phyloP scores from a whole-genome alignment of 2,113 vertebrate species.

The Pipa parva region DNA sequence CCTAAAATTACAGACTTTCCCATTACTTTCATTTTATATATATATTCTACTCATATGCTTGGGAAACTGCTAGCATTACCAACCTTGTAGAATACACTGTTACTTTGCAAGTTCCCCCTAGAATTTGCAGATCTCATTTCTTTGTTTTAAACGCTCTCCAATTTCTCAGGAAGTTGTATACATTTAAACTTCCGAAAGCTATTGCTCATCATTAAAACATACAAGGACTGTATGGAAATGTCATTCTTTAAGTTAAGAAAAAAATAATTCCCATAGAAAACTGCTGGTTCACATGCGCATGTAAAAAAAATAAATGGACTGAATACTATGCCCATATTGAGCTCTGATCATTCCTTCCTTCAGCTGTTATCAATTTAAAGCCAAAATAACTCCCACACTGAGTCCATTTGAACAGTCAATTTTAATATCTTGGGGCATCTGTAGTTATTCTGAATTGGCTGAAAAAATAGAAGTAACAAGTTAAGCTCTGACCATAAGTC shows the following conservation, averaged over 20 bases:
- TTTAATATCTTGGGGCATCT: constrained; percentile 92
- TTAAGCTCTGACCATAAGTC: constrained; percentile 92
- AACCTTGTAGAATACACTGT: constrained; percentile 72
- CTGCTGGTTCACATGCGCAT: constrained; percentile 60
- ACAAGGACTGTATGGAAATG: constrained; percentile 65
- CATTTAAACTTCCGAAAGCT: constrained; percentile 62
- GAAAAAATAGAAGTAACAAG: constrained; percentile 94
- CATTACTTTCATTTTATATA: not conserved
- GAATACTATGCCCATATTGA: constrained; percentile 70
- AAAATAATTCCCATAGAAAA: constrained; percentile 64
- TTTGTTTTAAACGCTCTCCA: constrained; percentile 60
- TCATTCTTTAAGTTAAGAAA: constrained; percentile 62
- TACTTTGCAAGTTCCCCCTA: constrained; percentile 67
- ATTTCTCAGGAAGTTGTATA: constrained; percentile 66
- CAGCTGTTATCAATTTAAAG: constrained; percentile 86
- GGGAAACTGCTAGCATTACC: constrained; percentile 70
- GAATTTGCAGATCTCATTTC: constrained; percentile 60
- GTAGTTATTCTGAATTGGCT: constrained; percentile 78
- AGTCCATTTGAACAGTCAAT: constrained; percentile 84
- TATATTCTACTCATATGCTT: constrained; percentile 63
- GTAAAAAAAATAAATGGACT: constrained; percentile 63
- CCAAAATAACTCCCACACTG: constrained; percentile 81
- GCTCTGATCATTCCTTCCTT: constrained; percentile 75
- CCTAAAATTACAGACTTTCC: no score
- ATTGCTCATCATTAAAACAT: constrained; percentile 66